phyloP scores from a whole-genome alignment of 2,888 invertebrate species.

The Hydropsyche betteni region DNA sequence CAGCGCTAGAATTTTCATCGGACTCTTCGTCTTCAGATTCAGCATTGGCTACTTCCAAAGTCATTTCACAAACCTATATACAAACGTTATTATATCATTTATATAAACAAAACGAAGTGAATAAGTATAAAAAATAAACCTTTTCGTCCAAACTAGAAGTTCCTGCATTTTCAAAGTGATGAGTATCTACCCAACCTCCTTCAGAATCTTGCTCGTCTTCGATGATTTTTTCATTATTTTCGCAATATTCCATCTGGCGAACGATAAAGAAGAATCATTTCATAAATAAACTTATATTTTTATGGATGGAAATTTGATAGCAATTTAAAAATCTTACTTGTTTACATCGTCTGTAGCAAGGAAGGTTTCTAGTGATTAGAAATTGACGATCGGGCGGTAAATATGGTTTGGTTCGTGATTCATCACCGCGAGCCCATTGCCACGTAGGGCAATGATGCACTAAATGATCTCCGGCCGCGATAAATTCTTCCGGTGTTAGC shows the following conservation, averaged over 20 bases:
- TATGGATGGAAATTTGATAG: background rate
- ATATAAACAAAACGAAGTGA: background rate
- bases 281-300: background rate
- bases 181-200: conserved; percentile 99
- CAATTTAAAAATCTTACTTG: conserved; percentile 65
- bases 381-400: conserved; percentile 96
- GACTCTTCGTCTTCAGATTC: conserved; percentile 76
- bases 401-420: conserved; percentile 86
- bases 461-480: conserved; percentile 97
- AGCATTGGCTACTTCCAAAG: conserved; percentile 74
- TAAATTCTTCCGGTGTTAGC: conserved; percentile 98
- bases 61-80: conserved; percentile 78
- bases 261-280: conserved; percentile 11
- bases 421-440: conserved; percentile 97
- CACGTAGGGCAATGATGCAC: conserved; percentile 99
- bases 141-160: conserved; percentile 77
- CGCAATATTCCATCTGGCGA: conserved; percentile 86
- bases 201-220: conserved; percentile 85
- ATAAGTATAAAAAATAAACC: conserved; percentile 54
- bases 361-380: conserved; percentile 95
- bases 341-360: conserved; percentile 94
- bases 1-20: conserved; percentile 71
- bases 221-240: conserved; percentile 90
- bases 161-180: conserved; percentile 79
- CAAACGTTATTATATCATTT: background rate